phyloP scores from a whole-genome alignment of 53 echinoderm and acorn worm species.

The Echinarachnius parma region DNA sequence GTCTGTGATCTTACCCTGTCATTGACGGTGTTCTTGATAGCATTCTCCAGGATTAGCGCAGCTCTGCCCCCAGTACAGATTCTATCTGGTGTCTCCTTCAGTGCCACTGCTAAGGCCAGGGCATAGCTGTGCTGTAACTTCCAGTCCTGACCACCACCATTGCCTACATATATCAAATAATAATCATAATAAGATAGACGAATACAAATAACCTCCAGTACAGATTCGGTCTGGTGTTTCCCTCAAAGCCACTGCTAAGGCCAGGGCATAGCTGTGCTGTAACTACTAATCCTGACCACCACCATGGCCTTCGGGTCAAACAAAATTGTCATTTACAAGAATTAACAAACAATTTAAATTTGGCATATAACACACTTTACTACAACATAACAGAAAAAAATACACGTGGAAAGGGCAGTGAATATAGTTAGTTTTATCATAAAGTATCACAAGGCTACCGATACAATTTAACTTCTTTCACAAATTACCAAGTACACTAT shows the following conservation, averaged over 20 bases:
- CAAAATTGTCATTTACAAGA: not conserved
- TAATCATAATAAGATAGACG: not conserved
- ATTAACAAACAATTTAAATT: no score
- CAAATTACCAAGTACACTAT: no score
- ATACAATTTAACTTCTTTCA: no score
- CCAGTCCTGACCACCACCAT: slow-evolving; percentile 65
- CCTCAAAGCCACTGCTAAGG: slow-evolving; percentile 70
- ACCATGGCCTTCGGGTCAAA: not conserved
- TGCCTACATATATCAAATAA: not conserved
- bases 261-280: slow-evolving; percentile 72
- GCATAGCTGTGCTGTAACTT: slow-evolving; percentile 73
- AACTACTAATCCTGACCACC: slow-evolving; percentile 69
- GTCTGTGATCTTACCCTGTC: slow-evolving; percentile 77
- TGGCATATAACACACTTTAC: no score
- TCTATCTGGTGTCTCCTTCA: slow-evolving; percentile 74
- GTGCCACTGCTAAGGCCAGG: slow-evolving; percentile 68
- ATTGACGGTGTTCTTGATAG: slow-evolving; percentile 60
- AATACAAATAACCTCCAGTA: no score
- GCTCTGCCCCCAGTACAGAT: slow-evolving; percentile 40
- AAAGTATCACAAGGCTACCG: no score
- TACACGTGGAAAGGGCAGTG: no score
- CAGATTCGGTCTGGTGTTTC: slow-evolving; percentile 69
- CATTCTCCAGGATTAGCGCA: slow-evolving; percentile 44
- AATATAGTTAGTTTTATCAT: no score
- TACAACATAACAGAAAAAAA: no score